These are phyloP conservation scores for Cepaea hortensis DNA, from an alignment of 2,888 invertebrate genomes.

Conservation along the genomic window DNA sequence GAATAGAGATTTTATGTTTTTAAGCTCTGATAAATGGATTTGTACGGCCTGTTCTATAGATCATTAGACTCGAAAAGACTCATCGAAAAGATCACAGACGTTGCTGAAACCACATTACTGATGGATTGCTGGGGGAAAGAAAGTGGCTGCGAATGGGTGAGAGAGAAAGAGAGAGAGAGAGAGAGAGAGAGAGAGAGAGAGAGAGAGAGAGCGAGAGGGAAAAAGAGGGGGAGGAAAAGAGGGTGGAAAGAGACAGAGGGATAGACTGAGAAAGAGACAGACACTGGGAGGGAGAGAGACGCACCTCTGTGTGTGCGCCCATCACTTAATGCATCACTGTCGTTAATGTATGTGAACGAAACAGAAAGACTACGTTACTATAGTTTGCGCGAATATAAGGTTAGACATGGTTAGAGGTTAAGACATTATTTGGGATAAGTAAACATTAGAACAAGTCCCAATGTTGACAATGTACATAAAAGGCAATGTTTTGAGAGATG, in stretches of 20 bases:
- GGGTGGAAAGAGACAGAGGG: slow-evolving; percentile 18
- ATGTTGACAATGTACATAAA: no score
- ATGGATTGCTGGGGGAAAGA: background rate
- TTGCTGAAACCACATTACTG: background rate
- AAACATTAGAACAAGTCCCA: no score
- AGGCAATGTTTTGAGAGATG: no score
- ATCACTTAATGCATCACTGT: no score
- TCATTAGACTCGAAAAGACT: slow-evolving; percentile 4
- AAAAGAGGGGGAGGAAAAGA: background rate
- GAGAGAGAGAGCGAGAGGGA: slow-evolving; percentile 8
- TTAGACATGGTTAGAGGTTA: no score
- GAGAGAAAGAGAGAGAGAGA: background rate
- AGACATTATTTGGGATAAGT: no score
- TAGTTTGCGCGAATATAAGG: no score
- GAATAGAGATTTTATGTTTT: no score
- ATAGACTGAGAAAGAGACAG: slow-evolving; percentile 8
- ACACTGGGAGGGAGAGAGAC: slow-evolving; percentile 3
- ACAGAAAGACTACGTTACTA: no score
- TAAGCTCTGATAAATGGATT: no score
- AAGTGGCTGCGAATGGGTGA: background rate
- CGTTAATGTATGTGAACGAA: no score
- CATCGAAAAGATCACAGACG: background rate
- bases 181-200: background rate
- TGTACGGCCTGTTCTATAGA: background rate
- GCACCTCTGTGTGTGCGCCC: no score